Evolutionary conservation across 1,140 invertebrate genomes (phyloP).

Genomic region (Zaprionus nigranus): DNA sequence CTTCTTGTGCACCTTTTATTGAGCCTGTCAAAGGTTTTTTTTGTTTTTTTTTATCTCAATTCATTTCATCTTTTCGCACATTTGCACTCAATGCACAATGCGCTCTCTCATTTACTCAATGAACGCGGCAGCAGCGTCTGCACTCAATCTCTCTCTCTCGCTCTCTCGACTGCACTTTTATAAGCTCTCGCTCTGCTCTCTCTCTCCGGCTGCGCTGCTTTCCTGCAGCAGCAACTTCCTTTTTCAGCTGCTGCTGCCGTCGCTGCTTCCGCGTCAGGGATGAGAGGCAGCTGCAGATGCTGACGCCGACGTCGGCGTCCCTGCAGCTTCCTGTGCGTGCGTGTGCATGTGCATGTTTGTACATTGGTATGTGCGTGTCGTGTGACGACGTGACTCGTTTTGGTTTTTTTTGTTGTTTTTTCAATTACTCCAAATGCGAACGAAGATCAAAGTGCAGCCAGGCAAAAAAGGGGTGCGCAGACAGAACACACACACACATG

Average conservation of each 20-base stretch:
- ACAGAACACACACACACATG: neutral
- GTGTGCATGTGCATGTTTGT: no score
- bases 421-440: constrained; percentile 34
- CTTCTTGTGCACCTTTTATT: neutral
- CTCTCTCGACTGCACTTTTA: constrained; percentile 9
- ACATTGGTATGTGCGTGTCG: neutral
- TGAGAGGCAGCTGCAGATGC: constrained; percentile 5
- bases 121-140: neutral
- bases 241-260: constrained; percentile 53
- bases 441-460: constrained; percentile 39
- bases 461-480: constrained; percentile 6
- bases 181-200: neutral
- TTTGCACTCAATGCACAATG: constrained; percentile 18
- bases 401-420: constrained; percentile 20
- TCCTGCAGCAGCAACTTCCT: constrained; percentile 49
- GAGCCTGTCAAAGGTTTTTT: neutral
- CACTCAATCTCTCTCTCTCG: constrained; percentile 13
- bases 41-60: neutral
- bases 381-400: constrained; percentile 8
- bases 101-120: constrained; percentile 35
- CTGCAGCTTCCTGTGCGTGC: neutral
- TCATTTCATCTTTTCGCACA: neutral
- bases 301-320: neutral
- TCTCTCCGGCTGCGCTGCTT: constrained; percentile 8
- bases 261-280: constrained; percentile 57